Evolutionary conservation across 2,888 invertebrate genomes (phyloP).

Genomic region (Pachydiplax longipennis): DNA sequence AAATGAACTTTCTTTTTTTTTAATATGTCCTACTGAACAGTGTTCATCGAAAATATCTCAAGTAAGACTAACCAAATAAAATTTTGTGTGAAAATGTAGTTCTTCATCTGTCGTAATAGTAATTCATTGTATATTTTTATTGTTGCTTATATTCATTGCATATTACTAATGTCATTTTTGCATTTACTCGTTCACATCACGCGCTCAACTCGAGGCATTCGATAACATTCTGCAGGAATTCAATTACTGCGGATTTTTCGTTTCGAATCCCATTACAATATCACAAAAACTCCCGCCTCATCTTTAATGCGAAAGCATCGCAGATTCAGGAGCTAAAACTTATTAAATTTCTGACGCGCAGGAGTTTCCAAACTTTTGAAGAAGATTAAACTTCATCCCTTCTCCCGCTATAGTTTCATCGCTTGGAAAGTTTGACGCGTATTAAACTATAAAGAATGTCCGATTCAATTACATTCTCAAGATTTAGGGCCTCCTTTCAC

Average conservation of each 20-base stretch:
- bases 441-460: slow-evolving; percentile 44
- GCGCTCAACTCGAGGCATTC: not conserved
- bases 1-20: too few relatives aligned
- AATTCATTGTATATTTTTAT: too few relatives aligned
- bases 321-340: slow-evolving; percentile 21
- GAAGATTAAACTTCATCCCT: slow-evolving; percentile 23
- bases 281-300: slow-evolving; percentile 7
- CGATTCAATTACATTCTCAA: slow-evolving; percentile 30
- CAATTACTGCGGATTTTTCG: not conserved
- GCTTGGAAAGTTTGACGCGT: slow-evolving; percentile 34
- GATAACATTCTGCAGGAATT: not conserved
- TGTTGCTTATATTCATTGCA: too few relatives aligned
- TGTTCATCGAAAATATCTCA: too few relatives aligned
- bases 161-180: too few relatives aligned
- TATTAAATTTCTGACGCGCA: slow-evolving; percentile 11
- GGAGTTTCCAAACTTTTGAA: slow-evolving; percentile 27
- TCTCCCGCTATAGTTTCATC: slow-evolving; percentile 23
- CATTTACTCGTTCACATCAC: too few relatives aligned
- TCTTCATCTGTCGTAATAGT: too few relatives aligned
- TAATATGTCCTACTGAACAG: too few relatives aligned
- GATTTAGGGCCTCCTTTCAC: slow-evolving; percentile 9
- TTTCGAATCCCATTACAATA: not conserved
- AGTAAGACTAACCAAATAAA: too few relatives aligned
- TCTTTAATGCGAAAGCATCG: slow-evolving; percentile 7
- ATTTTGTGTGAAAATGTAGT: too few relatives aligned